Conservation (phyloP, 1,140 invertebrate species). For the Neodiprion fabricii region DNA sequence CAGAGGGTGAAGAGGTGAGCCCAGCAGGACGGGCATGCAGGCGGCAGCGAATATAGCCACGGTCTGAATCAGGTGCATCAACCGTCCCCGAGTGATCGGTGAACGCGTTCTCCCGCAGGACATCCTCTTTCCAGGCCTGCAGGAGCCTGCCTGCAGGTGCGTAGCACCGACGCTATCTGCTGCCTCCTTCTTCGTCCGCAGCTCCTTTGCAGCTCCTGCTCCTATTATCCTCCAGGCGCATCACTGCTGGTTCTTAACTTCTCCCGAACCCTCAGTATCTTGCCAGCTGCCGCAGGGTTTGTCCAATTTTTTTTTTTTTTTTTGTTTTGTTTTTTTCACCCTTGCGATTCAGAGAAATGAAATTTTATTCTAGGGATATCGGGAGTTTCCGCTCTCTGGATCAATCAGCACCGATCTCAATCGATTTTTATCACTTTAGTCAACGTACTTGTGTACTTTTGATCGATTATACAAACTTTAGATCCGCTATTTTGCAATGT, state of each 20-base stretch:
- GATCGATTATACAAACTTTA: too few relatives aligned
- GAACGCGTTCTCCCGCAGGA: slow-evolving; percentile 33
- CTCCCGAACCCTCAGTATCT: too few relatives aligned
- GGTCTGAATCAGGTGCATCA: slow-evolving; percentile 26
- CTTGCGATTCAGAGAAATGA: too few relatives aligned
- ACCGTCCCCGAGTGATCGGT: slow-evolving; percentile 24
- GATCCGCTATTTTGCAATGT: too few relatives aligned
- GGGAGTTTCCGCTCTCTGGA: too few relatives aligned
- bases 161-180: slow-evolving; percentile 32
- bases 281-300: too few relatives aligned
- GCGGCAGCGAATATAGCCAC: slow-evolving; percentile 14
- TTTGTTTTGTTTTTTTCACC: too few relatives aligned
- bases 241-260: slow-evolving; percentile 26
- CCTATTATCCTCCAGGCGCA: slow-evolving; percentile 30
- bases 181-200: slow-evolving; percentile 29
- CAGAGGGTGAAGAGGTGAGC: slow-evolving; percentile 42
- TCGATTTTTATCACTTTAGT: too few relatives aligned
- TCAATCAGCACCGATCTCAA: too few relatives aligned
- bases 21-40: slow-evolving; percentile 34
- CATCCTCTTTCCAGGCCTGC: slow-evolving; percentile 38
- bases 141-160: slow-evolving; percentile 31
- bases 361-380: too few relatives aligned
- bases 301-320: too few relatives aligned
- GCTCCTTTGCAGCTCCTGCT: slow-evolving; percentile 34
- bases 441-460: too few relatives aligned